Conservation (phyloP, 2,797 vertebrate genomes). For the Acridotheres tristis region DNA sequence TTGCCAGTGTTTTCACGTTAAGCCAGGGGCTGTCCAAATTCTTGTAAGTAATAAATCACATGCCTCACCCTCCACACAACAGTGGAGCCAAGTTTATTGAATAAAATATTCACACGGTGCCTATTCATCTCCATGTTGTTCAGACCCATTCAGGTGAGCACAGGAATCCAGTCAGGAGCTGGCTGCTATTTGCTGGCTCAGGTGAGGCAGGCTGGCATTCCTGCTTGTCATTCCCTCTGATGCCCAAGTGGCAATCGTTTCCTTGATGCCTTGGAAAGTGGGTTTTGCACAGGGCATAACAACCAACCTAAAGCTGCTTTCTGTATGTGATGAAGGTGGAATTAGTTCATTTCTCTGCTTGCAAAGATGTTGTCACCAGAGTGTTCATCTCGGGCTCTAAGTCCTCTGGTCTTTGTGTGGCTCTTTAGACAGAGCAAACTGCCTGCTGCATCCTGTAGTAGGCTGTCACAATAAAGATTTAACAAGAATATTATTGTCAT, state of each 20-base stretch:
- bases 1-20: slow-evolving; percentile 46
- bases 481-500: slow-evolving; percentile 72
- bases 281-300: not conserved
- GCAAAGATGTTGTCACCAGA: not conserved
- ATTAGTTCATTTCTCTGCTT: not conserved
- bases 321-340: not conserved
- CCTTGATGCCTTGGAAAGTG: not conserved
- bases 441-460: not conserved
- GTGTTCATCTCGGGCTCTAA: not conserved
- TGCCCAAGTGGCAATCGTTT: not conserved
- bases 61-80: slow-evolving; percentile 35
- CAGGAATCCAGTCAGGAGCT: slow-evolving; percentile 2
- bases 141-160: slow-evolving; percentile 24
- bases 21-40: slow-evolving; percentile 61
- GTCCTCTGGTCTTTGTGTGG: not conserved
- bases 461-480: slow-evolving; percentile 79
- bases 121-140: slow-evolving; percentile 35
- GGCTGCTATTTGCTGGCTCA: not conserved
- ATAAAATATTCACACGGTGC: slow-evolving; percentile 51
- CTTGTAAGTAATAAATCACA: slow-evolving; percentile 64
- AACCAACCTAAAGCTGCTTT: not conserved
- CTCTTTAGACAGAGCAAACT: not conserved
- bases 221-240: not conserved
- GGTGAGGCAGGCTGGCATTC: not conserved
- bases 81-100: slow-evolving; percentile 42